Conservation (phyloP, 1,140 invertebrate genomes). For the Bombus ignitus region DNA sequence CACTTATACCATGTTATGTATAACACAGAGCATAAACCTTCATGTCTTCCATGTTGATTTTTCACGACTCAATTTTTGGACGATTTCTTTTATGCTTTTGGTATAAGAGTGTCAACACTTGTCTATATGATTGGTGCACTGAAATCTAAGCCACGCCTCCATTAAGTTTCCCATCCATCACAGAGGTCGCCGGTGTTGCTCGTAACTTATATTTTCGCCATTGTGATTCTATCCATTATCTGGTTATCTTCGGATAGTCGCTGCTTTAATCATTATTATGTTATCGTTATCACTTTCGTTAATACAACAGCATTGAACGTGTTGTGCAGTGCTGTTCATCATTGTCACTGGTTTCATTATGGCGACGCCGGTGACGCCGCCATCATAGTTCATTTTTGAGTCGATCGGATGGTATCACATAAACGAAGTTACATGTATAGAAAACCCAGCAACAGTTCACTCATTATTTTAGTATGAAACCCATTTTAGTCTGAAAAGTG, state of each 20-base stretch:
- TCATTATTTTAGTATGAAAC: not conserved
- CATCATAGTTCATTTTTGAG: constrained; percentile 22
- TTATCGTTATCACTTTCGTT: not conserved
- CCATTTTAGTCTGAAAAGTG: not conserved
- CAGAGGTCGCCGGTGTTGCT: constrained; percentile 16
- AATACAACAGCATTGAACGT: not conserved
- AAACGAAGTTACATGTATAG: not conserved
- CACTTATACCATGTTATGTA: too few relatives aligned
- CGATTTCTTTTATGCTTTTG: too few relatives aligned
- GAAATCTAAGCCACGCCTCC: too few relatives aligned
- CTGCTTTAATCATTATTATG: not conserved
- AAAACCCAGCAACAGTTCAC: not conserved
- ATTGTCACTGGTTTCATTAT: not conserved
- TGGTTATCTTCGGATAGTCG: not conserved
- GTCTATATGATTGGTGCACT: too few relatives aligned
- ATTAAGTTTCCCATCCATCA: not conserved
- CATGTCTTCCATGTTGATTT: too few relatives aligned
- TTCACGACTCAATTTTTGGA: too few relatives aligned
- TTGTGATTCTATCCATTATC: not conserved
- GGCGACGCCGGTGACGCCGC: constrained; percentile 19
- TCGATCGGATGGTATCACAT: not conserved
- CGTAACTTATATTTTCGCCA: not conserved
- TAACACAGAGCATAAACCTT: too few relatives aligned
- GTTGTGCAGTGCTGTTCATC: not conserved
- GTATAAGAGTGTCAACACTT: too few relatives aligned